Evolutionary conservation across 2,797 vertebrate species (phyloP).

Genomic region (Lepus oiostolus): DNA sequence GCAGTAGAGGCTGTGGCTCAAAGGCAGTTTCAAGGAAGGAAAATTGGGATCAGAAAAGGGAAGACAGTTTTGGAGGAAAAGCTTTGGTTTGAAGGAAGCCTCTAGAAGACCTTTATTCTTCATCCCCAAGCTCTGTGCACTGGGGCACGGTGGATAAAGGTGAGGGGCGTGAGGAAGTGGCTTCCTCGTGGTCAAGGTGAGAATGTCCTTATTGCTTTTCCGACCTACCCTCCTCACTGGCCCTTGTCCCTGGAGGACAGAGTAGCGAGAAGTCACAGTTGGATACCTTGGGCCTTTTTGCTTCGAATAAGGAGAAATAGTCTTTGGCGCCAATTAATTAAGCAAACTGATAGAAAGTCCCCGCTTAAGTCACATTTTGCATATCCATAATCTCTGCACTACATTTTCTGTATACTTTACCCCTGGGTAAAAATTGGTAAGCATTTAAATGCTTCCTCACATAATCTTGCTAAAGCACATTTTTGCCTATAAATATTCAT

Average conservation of each 20-base stretch:
- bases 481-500: constrained; percentile 92
- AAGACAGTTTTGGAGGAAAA: neutral
- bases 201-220: neutral
- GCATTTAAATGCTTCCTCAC: constrained; percentile 90
- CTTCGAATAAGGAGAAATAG: constrained; percentile 77
- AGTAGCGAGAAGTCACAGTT: constrained; percentile 54
- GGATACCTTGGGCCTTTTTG: constrained; percentile 76
- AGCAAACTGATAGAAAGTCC: constrained; percentile 90
- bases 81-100: neutral
- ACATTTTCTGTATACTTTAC: constrained; percentile 90
- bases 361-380: constrained; percentile 87
- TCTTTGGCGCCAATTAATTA: constrained; percentile 89
- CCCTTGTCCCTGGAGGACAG: neutral
- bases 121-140: neutral
- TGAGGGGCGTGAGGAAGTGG: neutral
- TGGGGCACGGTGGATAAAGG: neutral
- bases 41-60: constrained; percentile 27
- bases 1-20: neutral
- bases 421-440: constrained; percentile 91
- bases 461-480: constrained; percentile 91
- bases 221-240: neutral
- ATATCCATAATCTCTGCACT: constrained; percentile 90
- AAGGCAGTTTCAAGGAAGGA: neutral
- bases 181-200: neutral
- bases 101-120: constrained; percentile 28